phyloP scores from a whole-genome alignment of 2,888 invertebrate genomes.

The Harpalus rubripes region DNA sequence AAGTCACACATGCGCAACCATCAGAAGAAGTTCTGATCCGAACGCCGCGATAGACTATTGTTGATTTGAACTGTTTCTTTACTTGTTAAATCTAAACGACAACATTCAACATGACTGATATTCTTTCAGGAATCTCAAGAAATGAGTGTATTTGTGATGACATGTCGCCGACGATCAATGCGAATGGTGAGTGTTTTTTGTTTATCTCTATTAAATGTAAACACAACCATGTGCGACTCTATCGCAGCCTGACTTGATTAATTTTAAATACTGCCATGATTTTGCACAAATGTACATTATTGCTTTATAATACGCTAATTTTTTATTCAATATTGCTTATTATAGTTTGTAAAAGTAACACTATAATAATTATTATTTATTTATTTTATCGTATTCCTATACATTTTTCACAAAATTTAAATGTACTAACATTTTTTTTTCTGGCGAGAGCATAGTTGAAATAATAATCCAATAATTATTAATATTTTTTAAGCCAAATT shows the following conservation, averaged over 20 bases:
- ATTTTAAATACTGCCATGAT: neutral
- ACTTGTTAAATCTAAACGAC: neutral
- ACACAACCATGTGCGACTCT: slow-evolving; percentile 59
- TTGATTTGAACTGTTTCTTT: slow-evolving; percentile 50
- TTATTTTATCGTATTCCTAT: no score
- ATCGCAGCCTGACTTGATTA: neutral
- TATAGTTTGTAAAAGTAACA: no score
- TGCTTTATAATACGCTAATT: no score
- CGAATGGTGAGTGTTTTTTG: slow-evolving; percentile 35
- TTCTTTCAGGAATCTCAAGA: slow-evolving; percentile 63
- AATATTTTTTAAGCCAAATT: no score
- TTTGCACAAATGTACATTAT: neutral
- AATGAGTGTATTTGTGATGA: slow-evolving; percentile 63
- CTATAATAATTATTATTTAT: no score
- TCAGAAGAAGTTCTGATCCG: slow-evolving; percentile 48
- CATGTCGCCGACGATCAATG: slow-evolving; percentile 25
- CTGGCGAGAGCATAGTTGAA: no score
- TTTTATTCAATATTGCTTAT: no score
- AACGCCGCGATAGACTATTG: slow-evolving; percentile 60
- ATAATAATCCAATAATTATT: no score
- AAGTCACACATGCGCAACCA: slow-evolving; percentile 63
- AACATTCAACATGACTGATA: slow-evolving; percentile 46
- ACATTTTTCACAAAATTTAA: no score
- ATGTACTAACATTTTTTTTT: no score
- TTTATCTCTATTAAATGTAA: slow-evolving; percentile 54